Evolutionary conservation across 2,888 invertebrate genomes (phyloP).

Genomic region (Eupithecia insigniata): DNA sequence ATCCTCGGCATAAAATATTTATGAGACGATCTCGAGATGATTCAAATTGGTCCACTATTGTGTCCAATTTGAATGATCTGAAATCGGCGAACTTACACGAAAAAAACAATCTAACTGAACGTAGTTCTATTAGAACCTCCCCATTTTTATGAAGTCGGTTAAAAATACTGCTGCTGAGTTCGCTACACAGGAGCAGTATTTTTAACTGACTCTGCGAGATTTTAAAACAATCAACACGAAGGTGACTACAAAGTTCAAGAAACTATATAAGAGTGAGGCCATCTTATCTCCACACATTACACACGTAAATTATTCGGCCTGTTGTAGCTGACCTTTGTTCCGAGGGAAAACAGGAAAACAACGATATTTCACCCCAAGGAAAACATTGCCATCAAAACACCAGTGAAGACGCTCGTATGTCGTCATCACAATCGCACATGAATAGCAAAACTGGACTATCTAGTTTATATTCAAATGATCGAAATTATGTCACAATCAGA

Average conservation of each 20-base stretch:
- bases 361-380: slow-evolving; percentile 12
- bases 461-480: slow-evolving; percentile 31
- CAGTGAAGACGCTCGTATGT: not conserved
- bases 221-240: not conserved
- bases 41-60: too few relatives aligned
- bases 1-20: too few relatives aligned
- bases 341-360: slow-evolving; percentile 15
- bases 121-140: too few relatives aligned
- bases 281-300: not conserved
- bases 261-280: not conserved
- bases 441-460: slow-evolving; percentile 30
- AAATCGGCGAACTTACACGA: too few relatives aligned
- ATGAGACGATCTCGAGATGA: too few relatives aligned
- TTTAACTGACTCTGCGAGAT: too few relatives aligned
- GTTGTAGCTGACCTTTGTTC: not conserved
- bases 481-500: slow-evolving; percentile 19
- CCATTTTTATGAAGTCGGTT: too few relatives aligned
- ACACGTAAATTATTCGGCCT: not conserved
- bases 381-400: slow-evolving; percentile 8
- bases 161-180: too few relatives aligned
- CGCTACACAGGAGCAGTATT: too few relatives aligned
- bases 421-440: slow-evolving; percentile 19
- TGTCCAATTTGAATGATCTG: too few relatives aligned
- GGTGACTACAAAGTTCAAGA: not conserved
- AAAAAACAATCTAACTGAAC: too few relatives aligned